Conservation (phyloP, 2,888 invertebrate genomes). For the Platycnemis pennipes region DNA sequence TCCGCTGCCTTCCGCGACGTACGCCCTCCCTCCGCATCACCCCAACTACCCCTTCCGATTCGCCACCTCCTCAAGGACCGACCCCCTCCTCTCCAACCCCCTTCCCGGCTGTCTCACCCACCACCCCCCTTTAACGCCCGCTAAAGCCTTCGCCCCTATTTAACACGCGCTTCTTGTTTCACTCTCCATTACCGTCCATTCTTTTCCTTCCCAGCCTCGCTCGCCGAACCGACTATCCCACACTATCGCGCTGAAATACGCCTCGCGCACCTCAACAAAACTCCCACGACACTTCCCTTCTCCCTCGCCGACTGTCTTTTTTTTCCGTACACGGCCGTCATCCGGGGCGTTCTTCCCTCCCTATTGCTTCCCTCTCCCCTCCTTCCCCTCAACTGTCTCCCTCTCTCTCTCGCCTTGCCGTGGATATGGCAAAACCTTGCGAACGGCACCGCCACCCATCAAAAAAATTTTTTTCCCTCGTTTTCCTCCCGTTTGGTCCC, state of each 20-base stretch:
- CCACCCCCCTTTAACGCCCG: background rate
- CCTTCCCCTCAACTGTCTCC: background rate
- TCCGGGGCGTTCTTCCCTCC: background rate
- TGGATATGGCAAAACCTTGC: background rate
- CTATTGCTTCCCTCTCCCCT: background rate
- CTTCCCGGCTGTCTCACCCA: background rate
- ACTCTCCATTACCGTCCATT: slow-evolving; percentile 33
- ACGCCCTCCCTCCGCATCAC: background rate
- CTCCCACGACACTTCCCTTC: slow-evolving; percentile 32
- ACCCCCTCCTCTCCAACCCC: background rate
- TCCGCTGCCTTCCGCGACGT: background rate
- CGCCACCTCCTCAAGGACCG: too few relatives aligned
- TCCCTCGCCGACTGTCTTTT: background rate
- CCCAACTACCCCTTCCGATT: background rate
- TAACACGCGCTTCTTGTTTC: slow-evolving; percentile 19
- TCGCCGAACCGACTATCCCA: background rate
- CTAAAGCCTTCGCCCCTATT: slow-evolving; percentile 16
- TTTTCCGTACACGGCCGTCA: background rate
- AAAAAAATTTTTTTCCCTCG: background rate
- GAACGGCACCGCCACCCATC: slow-evolving; percentile 1
- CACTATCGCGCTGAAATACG: background rate
- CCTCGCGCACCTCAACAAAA: slow-evolving; percentile 24
- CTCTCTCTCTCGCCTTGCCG: background rate
- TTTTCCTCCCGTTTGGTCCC: background rate
- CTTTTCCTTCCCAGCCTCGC: background rate